These are phyloP conservation scores for Ramphastos sulfuratus DNA, from an alignment of 2,113 vertebrate genomes.

Conservation along the genomic window DNA sequence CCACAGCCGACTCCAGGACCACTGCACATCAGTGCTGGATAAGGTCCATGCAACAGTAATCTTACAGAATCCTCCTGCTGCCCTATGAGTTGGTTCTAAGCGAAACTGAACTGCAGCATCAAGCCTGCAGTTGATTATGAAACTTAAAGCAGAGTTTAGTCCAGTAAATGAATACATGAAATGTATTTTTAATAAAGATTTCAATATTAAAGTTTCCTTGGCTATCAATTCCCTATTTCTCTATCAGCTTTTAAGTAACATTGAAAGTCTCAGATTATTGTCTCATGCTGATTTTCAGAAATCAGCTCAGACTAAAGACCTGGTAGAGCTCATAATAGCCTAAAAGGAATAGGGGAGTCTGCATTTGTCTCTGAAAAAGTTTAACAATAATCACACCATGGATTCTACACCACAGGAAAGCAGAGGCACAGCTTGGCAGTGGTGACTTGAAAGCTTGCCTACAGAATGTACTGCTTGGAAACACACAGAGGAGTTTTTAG, in stretches of 20 bases:
- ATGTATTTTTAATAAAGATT: not conserved
- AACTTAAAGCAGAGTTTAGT: not conserved
- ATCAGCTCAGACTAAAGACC: not conserved
- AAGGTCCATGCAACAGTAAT: not conserved
- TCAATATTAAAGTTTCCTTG: not conserved
- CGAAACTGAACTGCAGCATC: not conserved
- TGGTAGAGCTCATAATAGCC: not conserved
- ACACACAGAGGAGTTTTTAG: not conserved
- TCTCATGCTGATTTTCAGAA: not conserved
- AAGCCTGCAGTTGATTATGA: not conserved
- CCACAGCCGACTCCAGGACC: accelerated
- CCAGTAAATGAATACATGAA: not conserved
- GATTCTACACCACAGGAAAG: not conserved
- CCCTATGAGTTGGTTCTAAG: not conserved
- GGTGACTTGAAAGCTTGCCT: not conserved
- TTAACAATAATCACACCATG: not conserved
- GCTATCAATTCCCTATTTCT: not conserved
- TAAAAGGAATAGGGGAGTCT: not conserved
- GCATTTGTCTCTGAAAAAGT: not conserved
- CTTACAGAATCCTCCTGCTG: not conserved
- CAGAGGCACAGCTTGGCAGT: not conserved
- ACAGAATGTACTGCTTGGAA: not conserved
- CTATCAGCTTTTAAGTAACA: not conserved
- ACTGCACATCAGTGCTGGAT: accelerated
- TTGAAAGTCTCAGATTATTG: not conserved